These are phyloP conservation scores for Xanthorhoe designata DNA, from an alignment of 2,888 invertebrate species.

Conservation along the genomic window DNA sequence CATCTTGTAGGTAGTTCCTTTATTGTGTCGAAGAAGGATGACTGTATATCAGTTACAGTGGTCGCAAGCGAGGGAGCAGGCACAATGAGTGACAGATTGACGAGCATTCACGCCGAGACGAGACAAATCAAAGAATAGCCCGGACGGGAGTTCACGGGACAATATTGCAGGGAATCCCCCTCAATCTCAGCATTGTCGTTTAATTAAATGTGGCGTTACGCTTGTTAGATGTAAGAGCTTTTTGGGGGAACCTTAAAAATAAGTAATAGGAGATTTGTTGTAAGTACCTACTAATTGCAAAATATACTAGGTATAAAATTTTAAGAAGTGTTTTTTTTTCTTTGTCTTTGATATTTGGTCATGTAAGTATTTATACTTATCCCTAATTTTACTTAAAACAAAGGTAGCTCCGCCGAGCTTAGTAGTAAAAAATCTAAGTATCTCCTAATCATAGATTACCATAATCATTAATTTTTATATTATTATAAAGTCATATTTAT, in stretches of 20 bases:
- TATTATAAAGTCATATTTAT: too few relatives aligned
- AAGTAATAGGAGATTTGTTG: background rate
- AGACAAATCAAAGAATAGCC: constrained; percentile 64
- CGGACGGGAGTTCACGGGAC: constrained; percentile 20
- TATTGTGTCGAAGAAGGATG: background rate
- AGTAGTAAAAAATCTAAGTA: too few relatives aligned
- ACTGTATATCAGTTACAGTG: constrained; percentile 37
- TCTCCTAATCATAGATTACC: too few relatives aligned
- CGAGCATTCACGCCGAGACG: constrained; percentile 61
- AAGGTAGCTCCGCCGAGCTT: too few relatives aligned
- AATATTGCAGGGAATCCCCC: constrained; percentile 46
- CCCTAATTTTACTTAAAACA: too few relatives aligned
- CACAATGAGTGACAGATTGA: constrained; percentile 62
- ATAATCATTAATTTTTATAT: too few relatives aligned
- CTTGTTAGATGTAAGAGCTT: constrained; percentile 24
- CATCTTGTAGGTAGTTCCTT: background rate
- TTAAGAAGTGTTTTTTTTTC: too few relatives aligned
- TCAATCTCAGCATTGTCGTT: constrained; percentile 48
- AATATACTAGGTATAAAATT: too few relatives aligned
- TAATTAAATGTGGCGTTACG: constrained; percentile 49
- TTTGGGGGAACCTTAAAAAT: background rate
- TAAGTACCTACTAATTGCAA: background rate
- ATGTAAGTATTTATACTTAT: too few relatives aligned
- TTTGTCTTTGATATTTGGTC: too few relatives aligned
- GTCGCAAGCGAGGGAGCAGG: constrained; percentile 47